Evolutionary conservation across 2,888 invertebrate species (phyloP).

Genomic region (Sarcophaga caerulescens): DNA sequence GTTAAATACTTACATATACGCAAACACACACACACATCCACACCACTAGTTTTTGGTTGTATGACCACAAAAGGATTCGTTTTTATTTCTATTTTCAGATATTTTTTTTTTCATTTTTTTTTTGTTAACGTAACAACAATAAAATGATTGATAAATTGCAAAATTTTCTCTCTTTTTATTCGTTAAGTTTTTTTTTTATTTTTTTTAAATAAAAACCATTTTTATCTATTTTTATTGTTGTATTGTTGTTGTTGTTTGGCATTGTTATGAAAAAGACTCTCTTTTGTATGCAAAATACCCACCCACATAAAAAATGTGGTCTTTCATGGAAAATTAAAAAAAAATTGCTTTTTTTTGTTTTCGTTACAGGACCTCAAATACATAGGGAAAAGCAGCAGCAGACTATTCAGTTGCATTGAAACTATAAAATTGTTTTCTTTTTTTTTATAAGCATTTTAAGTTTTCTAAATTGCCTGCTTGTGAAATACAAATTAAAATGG

Average conservation of each 20-base stretch:
- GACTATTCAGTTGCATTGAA: not conserved
- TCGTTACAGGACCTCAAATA: not conserved
- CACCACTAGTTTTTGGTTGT: not conserved
- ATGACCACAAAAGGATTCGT: not conserved
- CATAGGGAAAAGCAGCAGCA: not conserved
- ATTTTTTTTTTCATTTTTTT: not conserved
- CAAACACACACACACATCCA: not conserved
- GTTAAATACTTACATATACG: slow-evolving; percentile 12
- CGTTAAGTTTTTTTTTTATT: not conserved
- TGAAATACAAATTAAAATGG: no score
- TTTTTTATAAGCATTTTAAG: no score
- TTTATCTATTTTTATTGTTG: slow-evolving; percentile 50
- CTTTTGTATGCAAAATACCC: not conserved
- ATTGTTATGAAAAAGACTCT: slow-evolving; percentile 40
- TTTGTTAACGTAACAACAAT: slow-evolving; percentile 17
- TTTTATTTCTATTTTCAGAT: not conserved
- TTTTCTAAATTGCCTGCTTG: no score
- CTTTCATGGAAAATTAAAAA: not conserved
- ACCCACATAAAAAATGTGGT: not conserved
- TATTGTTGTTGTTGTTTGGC: slow-evolving; percentile 17
- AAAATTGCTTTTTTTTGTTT: not conserved
- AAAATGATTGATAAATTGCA: slow-evolving; percentile 62
- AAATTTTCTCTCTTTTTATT: slow-evolving; percentile 31
- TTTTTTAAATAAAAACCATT: slow-evolving; percentile 10
- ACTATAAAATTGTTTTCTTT: not conserved